Conservation (phyloP, 2,888 invertebrate species). For the Lottia scabra region DNA sequence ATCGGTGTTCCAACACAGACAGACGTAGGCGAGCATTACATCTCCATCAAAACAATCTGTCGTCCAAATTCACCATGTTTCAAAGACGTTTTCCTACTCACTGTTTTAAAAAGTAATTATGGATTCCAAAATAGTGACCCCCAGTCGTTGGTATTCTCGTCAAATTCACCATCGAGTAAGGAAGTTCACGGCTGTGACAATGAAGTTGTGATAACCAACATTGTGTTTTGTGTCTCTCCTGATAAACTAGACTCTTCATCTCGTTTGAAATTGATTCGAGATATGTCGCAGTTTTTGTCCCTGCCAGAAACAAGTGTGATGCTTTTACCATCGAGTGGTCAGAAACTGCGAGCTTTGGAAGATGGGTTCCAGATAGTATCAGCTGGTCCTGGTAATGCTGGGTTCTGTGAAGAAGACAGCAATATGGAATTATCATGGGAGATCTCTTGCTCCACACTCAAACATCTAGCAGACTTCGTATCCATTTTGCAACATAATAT, state of each 20-base stretch:
- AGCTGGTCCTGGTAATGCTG: conserved; percentile 31
- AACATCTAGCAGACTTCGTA: conserved; percentile 30
- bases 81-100: conserved; percentile 26
- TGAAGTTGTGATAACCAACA: conserved; percentile 24
- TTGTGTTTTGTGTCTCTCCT: conserved; percentile 27
- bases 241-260: conserved; percentile 17
- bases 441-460: conserved; percentile 28
- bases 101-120: conserved; percentile 14
- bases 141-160: background rate
- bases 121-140: background rate
- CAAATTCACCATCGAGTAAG: background rate
- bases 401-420: conserved; percentile 14
- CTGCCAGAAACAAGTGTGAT: conserved; percentile 21
- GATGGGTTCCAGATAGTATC: conserved; percentile 29
- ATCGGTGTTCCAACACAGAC: conserved; percentile 22
- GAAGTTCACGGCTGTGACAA: conserved; percentile 8
- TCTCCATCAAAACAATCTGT: conserved; percentile 15
- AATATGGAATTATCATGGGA: conserved; percentile 34
- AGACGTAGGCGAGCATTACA: conserved; percentile 16
- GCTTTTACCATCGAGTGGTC: conserved; percentile 17
- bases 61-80: background rate
- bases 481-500: conserved; percentile 38
- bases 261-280: conserved; percentile 23
- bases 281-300: conserved; percentile 34
- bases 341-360: conserved; percentile 20